These are phyloP conservation scores for Cichlasoma orientale DNA, from an alignment of 2,797 vertebrate species.

Conservation along the genomic window DNA sequence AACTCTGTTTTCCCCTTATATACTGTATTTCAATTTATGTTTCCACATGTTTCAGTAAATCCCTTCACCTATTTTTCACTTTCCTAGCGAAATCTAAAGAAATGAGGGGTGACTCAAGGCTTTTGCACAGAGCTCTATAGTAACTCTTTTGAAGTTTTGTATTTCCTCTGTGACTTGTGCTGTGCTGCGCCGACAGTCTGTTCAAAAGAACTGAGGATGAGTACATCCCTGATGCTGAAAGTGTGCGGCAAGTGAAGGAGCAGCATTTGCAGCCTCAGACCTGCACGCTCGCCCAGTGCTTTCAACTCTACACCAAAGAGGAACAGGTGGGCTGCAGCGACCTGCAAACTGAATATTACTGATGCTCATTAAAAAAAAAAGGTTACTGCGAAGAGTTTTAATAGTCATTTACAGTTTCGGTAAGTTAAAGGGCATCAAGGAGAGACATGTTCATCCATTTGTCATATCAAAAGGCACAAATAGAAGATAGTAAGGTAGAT, in stretches of 20 bases:
- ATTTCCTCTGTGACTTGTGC: constrained; percentile 39
- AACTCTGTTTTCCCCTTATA: fast-evolving
- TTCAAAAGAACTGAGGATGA: constrained; percentile 96
- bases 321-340: constrained; percentile 86
- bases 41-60: too few relatives aligned
- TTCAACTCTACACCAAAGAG: constrained; percentile 99
- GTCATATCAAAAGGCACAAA: too few relatives aligned
- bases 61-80: too few relatives aligned
- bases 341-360: neutral
- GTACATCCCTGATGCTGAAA: constrained; percentile 96
- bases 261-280: constrained; percentile 95
- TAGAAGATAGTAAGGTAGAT: too few relatives aligned
- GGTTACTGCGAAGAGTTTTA: too few relatives aligned
- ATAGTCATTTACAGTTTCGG: too few relatives aligned
- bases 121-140: neutral
- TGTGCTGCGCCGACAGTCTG: constrained; percentile 79
- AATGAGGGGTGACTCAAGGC: neutral
- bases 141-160: constrained; percentile 19
- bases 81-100: neutral
- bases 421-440: too few relatives aligned
- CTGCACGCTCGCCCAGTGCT: constrained; percentile 96
- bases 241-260: constrained; percentile 92
- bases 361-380: neutral
- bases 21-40: neutral
- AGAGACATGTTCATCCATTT: too few relatives aligned